phyloP scores from a whole-genome alignment of 1,140 invertebrate genomes.

The Apis cerana region DNA sequence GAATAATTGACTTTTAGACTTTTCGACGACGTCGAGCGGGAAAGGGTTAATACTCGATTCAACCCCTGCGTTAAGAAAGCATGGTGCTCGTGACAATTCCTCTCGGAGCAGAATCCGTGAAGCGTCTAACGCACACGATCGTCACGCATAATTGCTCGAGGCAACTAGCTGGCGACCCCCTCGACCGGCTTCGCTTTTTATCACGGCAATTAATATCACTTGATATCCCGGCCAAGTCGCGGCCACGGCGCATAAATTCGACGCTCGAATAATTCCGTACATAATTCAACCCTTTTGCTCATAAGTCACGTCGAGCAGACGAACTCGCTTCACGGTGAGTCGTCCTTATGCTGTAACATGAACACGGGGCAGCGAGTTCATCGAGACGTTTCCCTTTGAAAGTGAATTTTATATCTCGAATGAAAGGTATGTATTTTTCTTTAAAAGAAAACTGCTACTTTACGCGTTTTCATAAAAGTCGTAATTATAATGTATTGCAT shows the following conservation, averaged over 20 bases:
- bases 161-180: constrained; percentile 23
- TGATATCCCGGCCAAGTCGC: constrained; percentile 58
- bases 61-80: neutral
- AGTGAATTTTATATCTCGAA: too few relatives aligned
- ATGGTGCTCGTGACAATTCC: neutral
- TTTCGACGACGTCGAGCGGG: constrained; percentile 63
- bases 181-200: constrained; percentile 51
- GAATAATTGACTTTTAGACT: neutral
- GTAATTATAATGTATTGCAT: too few relatives aligned
- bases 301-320: constrained; percentile 68
- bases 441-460: too few relatives aligned
- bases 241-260: constrained; percentile 72
- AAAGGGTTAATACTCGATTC: constrained; percentile 69
- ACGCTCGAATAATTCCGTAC: constrained; percentile 75
- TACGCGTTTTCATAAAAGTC: too few relatives aligned
- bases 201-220: constrained; percentile 76
- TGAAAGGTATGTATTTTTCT: too few relatives aligned
- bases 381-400: neutral
- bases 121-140: constrained; percentile 25
- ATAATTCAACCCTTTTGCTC: constrained; percentile 75
- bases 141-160: constrained; percentile 46
- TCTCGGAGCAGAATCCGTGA: constrained; percentile 17
- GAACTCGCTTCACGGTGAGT: constrained; percentile 47
- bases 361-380: constrained; percentile 60
- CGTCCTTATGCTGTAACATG: constrained; percentile 2